A percentile compares a stretch with the other conserved stretches of the same genome.
These are phyloP conservation scores for Alouatta palliata DNA, from an alignment of 2,113 vertebrate genomes.

Conservation along the genomic window DNA sequence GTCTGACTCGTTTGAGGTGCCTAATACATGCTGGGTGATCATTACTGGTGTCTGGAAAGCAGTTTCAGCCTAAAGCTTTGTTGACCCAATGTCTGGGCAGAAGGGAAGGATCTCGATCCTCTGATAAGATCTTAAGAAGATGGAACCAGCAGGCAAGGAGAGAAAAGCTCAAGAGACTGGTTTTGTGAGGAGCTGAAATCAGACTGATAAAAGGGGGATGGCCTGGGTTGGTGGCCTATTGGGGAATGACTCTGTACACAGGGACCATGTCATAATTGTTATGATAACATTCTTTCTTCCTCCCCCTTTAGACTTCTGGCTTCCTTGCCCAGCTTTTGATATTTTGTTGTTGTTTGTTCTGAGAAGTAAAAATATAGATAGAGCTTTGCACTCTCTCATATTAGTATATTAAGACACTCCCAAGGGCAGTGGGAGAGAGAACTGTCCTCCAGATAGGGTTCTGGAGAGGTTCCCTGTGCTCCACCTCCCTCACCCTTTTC, in stretches of 20 bases:
- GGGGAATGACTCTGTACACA: accelerated
- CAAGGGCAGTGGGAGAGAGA: background rate
- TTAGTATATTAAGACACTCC: background rate
- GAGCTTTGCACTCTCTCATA: background rate
- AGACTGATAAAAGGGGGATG: background rate
- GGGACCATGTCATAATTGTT: background rate
- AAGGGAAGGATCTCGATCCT: background rate
- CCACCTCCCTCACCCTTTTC: background rate
- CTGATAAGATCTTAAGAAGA: background rate
- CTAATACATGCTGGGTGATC: background rate
- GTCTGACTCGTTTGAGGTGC: background rate
- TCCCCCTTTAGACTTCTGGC: background rate
- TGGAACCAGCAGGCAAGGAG: background rate
- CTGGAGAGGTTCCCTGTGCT: background rate
- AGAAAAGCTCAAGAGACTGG: background rate
- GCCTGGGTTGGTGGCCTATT: background rate
- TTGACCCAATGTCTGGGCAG: background rate
- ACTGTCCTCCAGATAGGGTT: background rate
- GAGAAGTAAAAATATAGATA: background rate
- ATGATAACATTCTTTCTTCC: background rate
- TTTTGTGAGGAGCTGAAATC: slow-evolving; percentile 14
- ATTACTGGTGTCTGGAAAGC: background rate
- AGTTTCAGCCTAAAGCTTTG: background rate
- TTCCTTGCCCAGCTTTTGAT: background rate
- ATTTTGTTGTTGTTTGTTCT: slow-evolving; percentile 18